phyloP scores from a whole-genome alignment of 37 sponge, comb jelly and placozoan species.

The Eunapius fragilis region DNA sequence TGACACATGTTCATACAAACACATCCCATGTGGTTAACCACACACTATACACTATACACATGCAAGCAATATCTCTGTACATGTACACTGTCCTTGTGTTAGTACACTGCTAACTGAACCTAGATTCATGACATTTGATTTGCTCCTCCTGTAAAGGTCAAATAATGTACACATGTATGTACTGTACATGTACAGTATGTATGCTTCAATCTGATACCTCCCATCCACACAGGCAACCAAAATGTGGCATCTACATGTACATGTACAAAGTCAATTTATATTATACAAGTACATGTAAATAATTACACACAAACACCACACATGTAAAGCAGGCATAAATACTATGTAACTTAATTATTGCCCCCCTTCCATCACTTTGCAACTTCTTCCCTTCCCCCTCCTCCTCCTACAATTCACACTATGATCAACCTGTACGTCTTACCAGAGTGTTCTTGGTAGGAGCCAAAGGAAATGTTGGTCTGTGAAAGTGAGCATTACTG shows the following conservation, averaged over 20 bases:
- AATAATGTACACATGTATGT: not conserved
- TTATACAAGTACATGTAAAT: too few relatives aligned
- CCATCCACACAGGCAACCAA: too few relatives aligned
- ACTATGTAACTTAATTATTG: too few relatives aligned
- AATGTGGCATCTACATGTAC: not conserved
- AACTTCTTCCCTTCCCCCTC: not conserved
- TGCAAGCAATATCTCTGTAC: not conserved
- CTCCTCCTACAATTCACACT: too few relatives aligned
- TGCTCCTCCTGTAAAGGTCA: slow-evolving; percentile 27
- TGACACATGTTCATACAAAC: too few relatives aligned
- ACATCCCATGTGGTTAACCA: not conserved
- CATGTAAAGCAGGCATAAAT: too few relatives aligned
- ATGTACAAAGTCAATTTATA: not conserved
- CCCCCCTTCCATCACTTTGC: not conserved
- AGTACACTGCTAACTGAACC: not conserved
- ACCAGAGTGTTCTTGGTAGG: slow-evolving; percentile 59
- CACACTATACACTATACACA: not conserved
- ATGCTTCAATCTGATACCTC: too few relatives aligned
- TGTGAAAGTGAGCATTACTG: slow-evolving; percentile 40
- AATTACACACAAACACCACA: too few relatives aligned
- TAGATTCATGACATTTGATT: slow-evolving; percentile 18
- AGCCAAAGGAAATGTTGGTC: slow-evolving; percentile 72
- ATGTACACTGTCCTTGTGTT: not conserved
- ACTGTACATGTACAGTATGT: not conserved
- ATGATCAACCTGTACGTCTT: not conserved